Base-by-base conservation (phyloP, 1,140 invertebrate species). In the Danaus melanippus region DNA sequence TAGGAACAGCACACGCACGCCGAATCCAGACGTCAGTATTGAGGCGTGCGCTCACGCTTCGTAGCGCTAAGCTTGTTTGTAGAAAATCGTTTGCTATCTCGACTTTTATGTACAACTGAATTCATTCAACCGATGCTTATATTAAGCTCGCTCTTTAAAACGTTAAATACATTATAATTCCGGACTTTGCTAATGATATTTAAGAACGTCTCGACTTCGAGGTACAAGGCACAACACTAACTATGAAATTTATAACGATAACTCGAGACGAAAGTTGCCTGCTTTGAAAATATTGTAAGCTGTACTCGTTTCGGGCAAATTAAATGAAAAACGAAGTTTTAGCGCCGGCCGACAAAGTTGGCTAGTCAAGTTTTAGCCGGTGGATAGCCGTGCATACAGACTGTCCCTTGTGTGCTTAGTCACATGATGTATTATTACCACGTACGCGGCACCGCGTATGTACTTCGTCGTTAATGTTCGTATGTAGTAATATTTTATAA, bases 271-370 rank as follows among this genome's bases (percentile, higher is more conserved):
- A 75, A 77, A 81, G 72, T 79, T 81, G 67, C 60, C 57, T 75
- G 70, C 72, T 72, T 72, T 72, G 77, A 76, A 83, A 85, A 84
- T 83, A 84, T 84, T 79, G 78, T 84, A 84, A 83, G 75, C 76
- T 71, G 74, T 64, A 79, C 75, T 84, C 76, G 76, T 83, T 86
- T 75, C 73, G 72, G 72, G 67, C 69, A 79, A 84, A 83, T 84
- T 83, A 86, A 86, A 86, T 84, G 80, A 78, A 80, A 83, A 84
- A 77, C 74, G 71, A 83, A 86, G 79, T 86, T 82, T 71, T 64
- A 60, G 65, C 67, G 73, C 71, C 71, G 69, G 67, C 70, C 68
- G 75, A 70, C 76, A 69, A 84, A 84, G 80, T 85, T 85, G 72
- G 67, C 74, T 71, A 79, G 79, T 78, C 74, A 82, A 85, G 79